Evolutionary conservation across 2,113 vertebrate species (phyloP).

Genomic region (Nymphicus hollandicus): DNA sequence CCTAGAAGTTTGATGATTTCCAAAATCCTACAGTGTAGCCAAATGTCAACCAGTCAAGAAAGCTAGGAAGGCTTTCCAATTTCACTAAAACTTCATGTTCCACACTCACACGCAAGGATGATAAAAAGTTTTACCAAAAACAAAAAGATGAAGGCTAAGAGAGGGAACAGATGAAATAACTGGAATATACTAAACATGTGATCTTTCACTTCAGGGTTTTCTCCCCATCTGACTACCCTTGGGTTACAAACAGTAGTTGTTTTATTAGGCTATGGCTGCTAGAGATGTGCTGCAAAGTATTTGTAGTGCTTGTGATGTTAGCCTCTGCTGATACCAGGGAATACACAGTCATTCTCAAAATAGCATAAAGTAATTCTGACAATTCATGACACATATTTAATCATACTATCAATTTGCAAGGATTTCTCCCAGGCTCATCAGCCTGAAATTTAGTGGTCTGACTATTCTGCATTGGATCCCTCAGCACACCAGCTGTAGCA

Average conservation of each 20-base stretch:
- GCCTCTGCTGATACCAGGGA: not conserved
- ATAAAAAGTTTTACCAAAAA: not conserved
- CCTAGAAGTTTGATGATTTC: not conserved
- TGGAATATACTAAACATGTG: not conserved
- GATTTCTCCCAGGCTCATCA: slow-evolving; percentile 19
- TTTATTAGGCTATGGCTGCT: not conserved
- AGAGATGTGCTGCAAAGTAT: not conserved
- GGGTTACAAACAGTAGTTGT: not conserved
- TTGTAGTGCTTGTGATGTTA: not conserved
- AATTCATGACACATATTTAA: not conserved
- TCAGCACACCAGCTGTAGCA: slow-evolving; percentile 28
- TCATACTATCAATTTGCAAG: not conserved
- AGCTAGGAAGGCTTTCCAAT: not conserved
- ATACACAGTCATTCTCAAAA: not conserved
- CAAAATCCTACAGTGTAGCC: not conserved
- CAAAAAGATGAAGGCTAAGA: not conserved
- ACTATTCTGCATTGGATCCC: not conserved
- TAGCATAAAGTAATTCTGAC: not conserved
- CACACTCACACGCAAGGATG: not conserved
- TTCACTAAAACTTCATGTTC: not conserved
- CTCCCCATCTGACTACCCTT: not conserved
- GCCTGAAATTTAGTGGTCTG: not conserved
- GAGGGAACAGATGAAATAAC: not conserved
- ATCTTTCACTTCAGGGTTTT: not conserved
- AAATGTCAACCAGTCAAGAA: not conserved